Base-by-base conservation (phyloP, 2,888 invertebrate genomes). In the Polyploca ridens region DNA sequence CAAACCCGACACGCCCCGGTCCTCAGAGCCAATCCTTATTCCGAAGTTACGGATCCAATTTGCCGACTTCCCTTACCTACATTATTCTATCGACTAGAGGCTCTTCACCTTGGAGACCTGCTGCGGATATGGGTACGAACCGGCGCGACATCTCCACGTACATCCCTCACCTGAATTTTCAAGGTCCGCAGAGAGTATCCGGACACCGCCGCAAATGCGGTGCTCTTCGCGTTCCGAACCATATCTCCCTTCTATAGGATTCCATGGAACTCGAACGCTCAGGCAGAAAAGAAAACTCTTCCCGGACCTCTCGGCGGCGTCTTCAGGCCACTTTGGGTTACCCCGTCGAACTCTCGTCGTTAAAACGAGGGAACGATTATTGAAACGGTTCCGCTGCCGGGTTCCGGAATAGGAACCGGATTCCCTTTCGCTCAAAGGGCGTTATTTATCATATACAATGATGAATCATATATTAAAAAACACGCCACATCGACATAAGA, bases 41-140 rank as follows among this genome's bases (percentile, higher is more conserved):
- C 95, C 95, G 95, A 95, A 94, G 94, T 94, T 94, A 94, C 94
- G 92, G 94, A 94, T 95, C 95, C 90, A 95, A 93, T 95, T 96
- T 96, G 95, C 95, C 95, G 95, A 95, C 95, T 95, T 95, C 95
- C 94, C 95, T 95, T 95, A 95, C 94, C 95, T 95, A 95, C 95
- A 95, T 96, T 95, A 94, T 91, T 95, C 82, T 83, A 83, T 82
- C 80, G 94, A 95, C 95, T 94, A 95, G 95, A 95, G 95, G 95
- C 95, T 95, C 91, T 93, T 95, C 91, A 95, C 95, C 96, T 96
- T 95, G 96, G 96, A 96, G 95, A 96, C 96, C 96, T 96, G 96
- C 95, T 96, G 96, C 95, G 95, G 96, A 95, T 96, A 95, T 95
- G 94, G 95, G 95, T 96, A 96, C 95, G 95, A 94, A 79, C 80